Evolutionary conservation across 2,888 invertebrate genomes (phyloP).

Genomic region (Acanthoscelides obtectus): DNA sequence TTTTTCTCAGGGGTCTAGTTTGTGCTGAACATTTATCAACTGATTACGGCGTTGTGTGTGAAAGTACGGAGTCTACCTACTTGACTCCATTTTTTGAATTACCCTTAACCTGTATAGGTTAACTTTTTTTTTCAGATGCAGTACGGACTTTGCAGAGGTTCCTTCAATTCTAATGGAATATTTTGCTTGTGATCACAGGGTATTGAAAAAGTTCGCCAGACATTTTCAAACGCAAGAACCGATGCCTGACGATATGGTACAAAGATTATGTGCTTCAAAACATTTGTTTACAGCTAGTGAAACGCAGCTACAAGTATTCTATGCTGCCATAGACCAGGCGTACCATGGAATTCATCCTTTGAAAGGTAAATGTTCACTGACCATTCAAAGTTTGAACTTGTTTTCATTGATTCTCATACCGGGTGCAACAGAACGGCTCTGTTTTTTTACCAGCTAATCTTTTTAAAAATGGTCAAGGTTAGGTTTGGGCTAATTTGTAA

Average conservation of each 20-base stretch:
- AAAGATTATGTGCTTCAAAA: slow-evolving; percentile 78
- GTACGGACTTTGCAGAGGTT: slow-evolving; percentile 98
- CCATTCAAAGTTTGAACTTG: no score
- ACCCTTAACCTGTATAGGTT: no score
- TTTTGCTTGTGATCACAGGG: slow-evolving; percentile 85
- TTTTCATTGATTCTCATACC: no score
- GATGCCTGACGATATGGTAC: slow-evolving; percentile 75
- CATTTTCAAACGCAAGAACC: slow-evolving; percentile 87
- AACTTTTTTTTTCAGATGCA: slow-evolving; percentile 55
- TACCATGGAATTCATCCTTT: slow-evolving; percentile 68
- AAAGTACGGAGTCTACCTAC: no score
- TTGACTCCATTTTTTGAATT: no score
- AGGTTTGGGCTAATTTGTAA: no score
- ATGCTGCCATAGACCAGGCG: slow-evolving; percentile 81
- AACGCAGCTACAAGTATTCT: slow-evolving; percentile 55
- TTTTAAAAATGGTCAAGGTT: no score
- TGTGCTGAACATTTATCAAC: no score
- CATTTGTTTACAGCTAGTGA: slow-evolving; percentile 85
- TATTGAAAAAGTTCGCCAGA: slow-evolving; percentile 78
- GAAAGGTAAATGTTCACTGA: slow-evolving; percentile 28
- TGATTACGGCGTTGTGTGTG: no score
- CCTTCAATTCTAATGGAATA: slow-evolving; percentile 99
- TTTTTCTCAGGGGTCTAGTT: no score
- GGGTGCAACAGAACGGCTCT: no score
- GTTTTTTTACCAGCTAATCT: no score